Evolutionary conservation across 2,888 invertebrate species (phyloP).

Genomic region (Trachelus tabidus): DNA sequence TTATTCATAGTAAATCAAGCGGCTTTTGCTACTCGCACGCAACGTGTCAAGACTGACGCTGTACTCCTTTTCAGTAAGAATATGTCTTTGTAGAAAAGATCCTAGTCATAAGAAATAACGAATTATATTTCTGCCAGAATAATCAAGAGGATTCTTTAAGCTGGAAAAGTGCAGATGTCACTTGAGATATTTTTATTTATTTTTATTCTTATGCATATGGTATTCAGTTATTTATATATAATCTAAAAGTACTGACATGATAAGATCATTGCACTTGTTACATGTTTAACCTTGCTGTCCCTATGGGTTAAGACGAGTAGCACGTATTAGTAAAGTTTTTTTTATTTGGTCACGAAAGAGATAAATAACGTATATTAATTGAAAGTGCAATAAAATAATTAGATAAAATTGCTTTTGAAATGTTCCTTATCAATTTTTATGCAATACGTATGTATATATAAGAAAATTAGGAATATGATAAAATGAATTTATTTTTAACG

Average conservation of each 20-base stretch:
- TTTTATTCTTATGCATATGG: not conserved
- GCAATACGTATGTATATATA: not conserved
- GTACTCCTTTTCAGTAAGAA: not conserved
- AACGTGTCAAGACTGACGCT: constrained; percentile 2
- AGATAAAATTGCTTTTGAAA: too few species aligned
- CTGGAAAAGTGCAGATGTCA: not conserved
- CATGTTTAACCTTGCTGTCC: too few species aligned
- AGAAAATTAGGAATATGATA: not conserved
- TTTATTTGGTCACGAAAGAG: too few species aligned
- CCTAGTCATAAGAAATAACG: not conserved
- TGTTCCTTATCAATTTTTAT: too few species aligned
- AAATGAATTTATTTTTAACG: not conserved
- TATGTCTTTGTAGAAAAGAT: not conserved
- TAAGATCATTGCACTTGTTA: too few species aligned
- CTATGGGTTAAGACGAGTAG: too few species aligned
- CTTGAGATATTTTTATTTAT: constrained; percentile 4
- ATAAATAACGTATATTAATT: not conserved
- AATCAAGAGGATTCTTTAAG: not conserved
- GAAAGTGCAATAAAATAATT: not conserved
- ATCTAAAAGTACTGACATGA: not conserved
- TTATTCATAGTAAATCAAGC: constrained; percentile 1
- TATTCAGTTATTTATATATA: constrained; percentile 3
- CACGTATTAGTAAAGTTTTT: too few species aligned
- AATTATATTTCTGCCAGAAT: not conserved
- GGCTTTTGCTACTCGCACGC: not conserved